Percentiles rank a stretch among this genome's conserved stretches.
Conservation (phyloP, 2,888 invertebrate species). For the Sinotaia quadrata region DNA sequence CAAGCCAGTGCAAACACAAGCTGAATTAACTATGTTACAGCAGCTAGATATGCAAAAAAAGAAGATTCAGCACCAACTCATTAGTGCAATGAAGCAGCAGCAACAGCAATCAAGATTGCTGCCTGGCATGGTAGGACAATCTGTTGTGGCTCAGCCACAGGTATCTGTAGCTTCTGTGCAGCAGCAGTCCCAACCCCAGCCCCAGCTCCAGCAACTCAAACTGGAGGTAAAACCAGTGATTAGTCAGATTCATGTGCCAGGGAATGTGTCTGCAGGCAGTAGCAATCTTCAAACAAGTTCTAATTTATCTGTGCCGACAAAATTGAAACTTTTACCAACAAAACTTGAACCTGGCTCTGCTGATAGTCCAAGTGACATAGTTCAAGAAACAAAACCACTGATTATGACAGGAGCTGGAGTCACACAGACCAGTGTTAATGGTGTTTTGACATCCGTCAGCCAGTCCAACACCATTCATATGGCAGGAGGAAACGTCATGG, state of each 20-base stretch:
- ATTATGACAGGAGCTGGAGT: background rate
- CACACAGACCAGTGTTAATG: background rate
- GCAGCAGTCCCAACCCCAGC: conserved; percentile 18
- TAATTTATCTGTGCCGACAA: background rate
- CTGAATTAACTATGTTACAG: conserved; percentile 77
- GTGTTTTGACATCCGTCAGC: background rate
- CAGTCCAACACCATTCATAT: background rate
- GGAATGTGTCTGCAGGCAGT: background rate
- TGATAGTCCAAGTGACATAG: background rate
- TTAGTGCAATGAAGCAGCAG: conserved; percentile 31
- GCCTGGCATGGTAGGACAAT: conserved; percentile 34
- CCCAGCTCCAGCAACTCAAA: no score
- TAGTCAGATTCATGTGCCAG: conserved; percentile 18
- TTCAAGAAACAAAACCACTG: conserved; percentile 7
- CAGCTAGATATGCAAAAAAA: conserved; percentile 81
- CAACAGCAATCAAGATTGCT: conserved; percentile 25
- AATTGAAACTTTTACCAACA: conserved; percentile 12
- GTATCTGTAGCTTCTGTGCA: conserved; percentile 11
- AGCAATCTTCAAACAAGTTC: conserved; percentile 25
- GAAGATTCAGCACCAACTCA: conserved; percentile 79
- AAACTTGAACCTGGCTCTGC: conserved; percentile 1
- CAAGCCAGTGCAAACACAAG: conserved; percentile 74
- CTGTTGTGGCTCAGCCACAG: conserved; percentile 38
- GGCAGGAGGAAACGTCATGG: conserved; percentile 12
- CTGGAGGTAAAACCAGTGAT: conserved; percentile 21